Conservation (phyloP, 2,797 vertebrate species). For the Amblyraja radiata region DNA sequence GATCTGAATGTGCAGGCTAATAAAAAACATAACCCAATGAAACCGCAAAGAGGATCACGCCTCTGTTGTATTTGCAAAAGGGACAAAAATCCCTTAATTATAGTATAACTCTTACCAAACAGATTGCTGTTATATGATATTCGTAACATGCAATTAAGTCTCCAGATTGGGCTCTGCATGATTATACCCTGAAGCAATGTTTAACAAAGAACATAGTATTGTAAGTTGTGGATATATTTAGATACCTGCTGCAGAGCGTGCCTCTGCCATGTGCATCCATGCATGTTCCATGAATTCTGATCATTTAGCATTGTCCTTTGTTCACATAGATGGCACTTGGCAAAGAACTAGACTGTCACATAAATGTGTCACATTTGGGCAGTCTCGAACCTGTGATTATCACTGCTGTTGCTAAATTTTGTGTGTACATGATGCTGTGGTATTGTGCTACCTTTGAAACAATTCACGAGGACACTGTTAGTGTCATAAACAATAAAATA, state of each 20-base stretch:
- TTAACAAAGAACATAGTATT: slow-evolving; percentile 22
- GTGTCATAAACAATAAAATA: neutral
- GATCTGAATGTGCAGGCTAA: slow-evolving; percentile 1
- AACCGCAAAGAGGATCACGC: slow-evolving; percentile 20
- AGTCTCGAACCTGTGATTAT: neutral
- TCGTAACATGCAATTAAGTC: neutral
- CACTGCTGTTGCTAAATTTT: neutral
- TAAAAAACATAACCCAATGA: slow-evolving; percentile 20
- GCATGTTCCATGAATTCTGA: neutral
- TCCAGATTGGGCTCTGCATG: neutral
- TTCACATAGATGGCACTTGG: neutral
- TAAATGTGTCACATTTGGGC: neutral
- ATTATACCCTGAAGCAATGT: slow-evolving; percentile 14
- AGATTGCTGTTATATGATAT: slow-evolving; percentile 15
- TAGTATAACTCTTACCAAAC: neutral
- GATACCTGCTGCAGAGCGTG: neutral
- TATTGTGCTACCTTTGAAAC: neutral
- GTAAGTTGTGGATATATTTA: neutral
- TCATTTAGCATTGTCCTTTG: neutral
- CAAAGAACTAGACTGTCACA: neutral
- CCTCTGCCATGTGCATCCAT: neutral
- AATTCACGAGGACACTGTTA: neutral
- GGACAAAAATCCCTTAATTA: slow-evolving; percentile 16
- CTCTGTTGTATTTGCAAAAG: slow-evolving; percentile 18
- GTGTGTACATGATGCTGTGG: neutral